Evolutionary conservation across 37 sponge, comb jelly and placozoan genomes (phyloP), one percentile per base, ranked within the genome.

Genomic region (Cliona cf. orientalis): DNA sequence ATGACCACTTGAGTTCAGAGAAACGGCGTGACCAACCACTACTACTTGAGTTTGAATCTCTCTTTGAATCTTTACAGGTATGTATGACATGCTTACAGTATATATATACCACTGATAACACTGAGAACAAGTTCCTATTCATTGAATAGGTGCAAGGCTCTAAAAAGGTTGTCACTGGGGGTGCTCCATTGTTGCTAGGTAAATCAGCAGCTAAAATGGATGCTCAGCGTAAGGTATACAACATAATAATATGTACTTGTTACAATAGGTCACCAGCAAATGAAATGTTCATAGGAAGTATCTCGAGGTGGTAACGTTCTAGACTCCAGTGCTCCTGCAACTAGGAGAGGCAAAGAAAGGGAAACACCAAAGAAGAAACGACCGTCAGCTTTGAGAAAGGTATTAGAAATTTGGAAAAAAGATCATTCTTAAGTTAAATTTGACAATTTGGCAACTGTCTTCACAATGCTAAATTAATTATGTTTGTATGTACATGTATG

Each of bases 291-390:
- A 17, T 49, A 66, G 66, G 66, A 34, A 36, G 35, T 49, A 19
- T 17, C 66, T 58, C 26, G 7, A 46, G 53, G 53, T 35, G 67
- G 84, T 7, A 98, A 98, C 70, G 59, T 69, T 1, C 74, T 98
- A 38, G 99, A 98, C 73, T 91, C 99, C 23, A 92, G 84, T 71
- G 99, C 96, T 0, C 97, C 99, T 11, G 39, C 57, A 14, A 45
- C 66, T 43, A 74, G 84, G 33, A 76, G 97, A 31, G 99, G 99
- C 28, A 98, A 98, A 72, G 97, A 98, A 70, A 86, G 97, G 37
- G 97, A 96, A 39, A 57, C 61, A 37, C 92, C 94, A 5, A 94
- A 94, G 69, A 84, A 80, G 58, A 93, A 91, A 76, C 91, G 87
- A 64, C 99, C 95, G 0, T 87, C 75, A 42, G 67, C 90, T 67